Evolutionary conservation across 2,797 vertebrate species (phyloP).

Genomic region (Darevskia nairensis): DNA sequence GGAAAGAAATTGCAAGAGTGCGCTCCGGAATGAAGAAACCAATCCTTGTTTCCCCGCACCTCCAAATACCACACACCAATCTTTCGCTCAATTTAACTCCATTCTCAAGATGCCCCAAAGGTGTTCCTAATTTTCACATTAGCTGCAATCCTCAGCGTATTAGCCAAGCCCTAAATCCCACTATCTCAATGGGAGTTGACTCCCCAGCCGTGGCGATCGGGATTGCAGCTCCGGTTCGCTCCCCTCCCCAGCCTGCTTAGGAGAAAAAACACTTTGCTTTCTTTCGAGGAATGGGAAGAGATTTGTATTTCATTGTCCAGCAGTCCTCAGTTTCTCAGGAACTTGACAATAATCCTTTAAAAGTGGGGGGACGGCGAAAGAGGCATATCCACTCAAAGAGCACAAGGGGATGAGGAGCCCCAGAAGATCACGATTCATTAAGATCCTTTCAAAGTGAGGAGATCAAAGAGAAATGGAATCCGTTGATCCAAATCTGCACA

Average conservation of each 20-base stretch:
- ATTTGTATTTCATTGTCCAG: not conserved
- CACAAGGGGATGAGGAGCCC: not conserved
- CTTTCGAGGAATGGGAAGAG: not conserved
- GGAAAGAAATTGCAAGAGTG: not conserved
- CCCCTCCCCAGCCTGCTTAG: not conserved
- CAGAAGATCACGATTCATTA: not conserved
- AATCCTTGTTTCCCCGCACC: not conserved
- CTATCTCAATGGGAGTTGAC: not conserved
- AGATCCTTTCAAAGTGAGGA: not conserved
- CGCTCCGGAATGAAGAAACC: not conserved
- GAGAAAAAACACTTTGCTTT: not conserved
- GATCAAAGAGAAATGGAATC: not conserved
- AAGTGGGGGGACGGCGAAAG: not conserved
- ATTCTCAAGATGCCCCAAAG: slow-evolving; percentile 6
- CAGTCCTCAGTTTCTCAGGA: not conserved
- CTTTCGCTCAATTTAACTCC: slow-evolving; percentile 11
- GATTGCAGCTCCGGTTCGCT: not conserved
- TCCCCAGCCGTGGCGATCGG: not conserved
- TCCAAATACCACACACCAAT: not conserved
- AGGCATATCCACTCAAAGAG: not conserved
- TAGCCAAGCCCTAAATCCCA: not conserved
- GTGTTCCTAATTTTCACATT: slow-evolving; percentile 10
- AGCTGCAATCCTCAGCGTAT: not conserved
- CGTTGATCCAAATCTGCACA: not conserved
- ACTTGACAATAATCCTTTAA: not conserved